phyloP scores from a whole-genome alignment of 2,888 invertebrate genomes.

The Arctia plantaginis region DNA sequence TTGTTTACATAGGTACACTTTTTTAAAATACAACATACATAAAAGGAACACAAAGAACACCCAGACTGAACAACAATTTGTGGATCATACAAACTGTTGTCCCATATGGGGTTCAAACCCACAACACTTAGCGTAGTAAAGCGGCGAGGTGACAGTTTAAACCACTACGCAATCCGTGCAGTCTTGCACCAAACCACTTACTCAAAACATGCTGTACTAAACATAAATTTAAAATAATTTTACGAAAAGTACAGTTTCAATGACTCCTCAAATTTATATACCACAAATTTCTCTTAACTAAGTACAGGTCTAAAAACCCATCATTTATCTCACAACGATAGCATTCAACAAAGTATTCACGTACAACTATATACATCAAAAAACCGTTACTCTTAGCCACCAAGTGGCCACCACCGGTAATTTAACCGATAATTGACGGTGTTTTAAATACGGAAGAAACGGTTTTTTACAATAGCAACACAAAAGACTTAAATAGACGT shows the following conservation, averaged over 20 bases:
- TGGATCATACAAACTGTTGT: too few relatives aligned
- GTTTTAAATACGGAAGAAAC: slow-evolving; percentile 56
- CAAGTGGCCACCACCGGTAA: slow-evolving; percentile 43
- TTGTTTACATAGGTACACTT: too few relatives aligned
- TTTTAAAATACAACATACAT: too few relatives aligned
- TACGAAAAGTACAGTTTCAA: not conserved
- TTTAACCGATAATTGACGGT: slow-evolving; percentile 46
- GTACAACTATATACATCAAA: slow-evolving; percentile 26
- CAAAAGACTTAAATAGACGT: slow-evolving; percentile 64
- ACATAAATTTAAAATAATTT: not conserved
- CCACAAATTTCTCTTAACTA: slow-evolving; percentile 8
- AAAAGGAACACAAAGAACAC: too few relatives aligned
- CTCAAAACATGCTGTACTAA: not conserved
- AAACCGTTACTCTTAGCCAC: slow-evolving; percentile 46
- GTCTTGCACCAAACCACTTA: too few relatives aligned
- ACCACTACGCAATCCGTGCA: too few relatives aligned
- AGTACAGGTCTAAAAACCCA: slow-evolving; percentile 22
- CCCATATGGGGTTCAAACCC: too few relatives aligned
- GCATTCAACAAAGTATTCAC: slow-evolving; percentile 31
- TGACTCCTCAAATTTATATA: not conserved
- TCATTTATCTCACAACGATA: slow-evolving; percentile 16
- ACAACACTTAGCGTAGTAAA: too few relatives aligned
- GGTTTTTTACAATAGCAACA: slow-evolving; percentile 64
- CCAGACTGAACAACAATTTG: too few relatives aligned
- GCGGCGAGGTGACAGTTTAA: too few relatives aligned